Conservation (phyloP, 2,888 invertebrate genomes). For the Sylvicola cinctus region DNA sequence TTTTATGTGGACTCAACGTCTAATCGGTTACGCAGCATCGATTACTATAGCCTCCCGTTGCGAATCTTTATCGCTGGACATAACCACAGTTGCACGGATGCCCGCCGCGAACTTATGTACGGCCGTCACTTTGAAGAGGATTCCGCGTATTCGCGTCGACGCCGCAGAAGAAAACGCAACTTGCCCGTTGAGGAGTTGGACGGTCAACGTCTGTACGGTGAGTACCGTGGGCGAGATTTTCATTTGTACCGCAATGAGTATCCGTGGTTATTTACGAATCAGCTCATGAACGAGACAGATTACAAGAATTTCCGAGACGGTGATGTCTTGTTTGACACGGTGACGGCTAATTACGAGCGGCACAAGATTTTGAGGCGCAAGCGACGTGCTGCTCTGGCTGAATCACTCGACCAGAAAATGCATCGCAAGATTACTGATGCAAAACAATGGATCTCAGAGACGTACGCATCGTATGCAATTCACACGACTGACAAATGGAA, state of each 20-base stretch:
- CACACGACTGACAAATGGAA: conserved; percentile 62
- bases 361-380: conserved; percentile 31
- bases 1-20: conserved; percentile 74
- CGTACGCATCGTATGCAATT: conserved; percentile 71
- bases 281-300: conserved; percentile 7
- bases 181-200: conserved; percentile 11
- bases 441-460: conserved; percentile 70
- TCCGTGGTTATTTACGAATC: conserved; percentile 5
- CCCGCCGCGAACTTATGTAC: conserved; percentile 32
- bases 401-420: conserved; percentile 35
- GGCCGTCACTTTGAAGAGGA: conserved; percentile 32
- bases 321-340: conserved; percentile 33
- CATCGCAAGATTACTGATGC: conserved; percentile 52
- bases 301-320: conserved; percentile 24
- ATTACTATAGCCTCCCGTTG: conserved; percentile 63
- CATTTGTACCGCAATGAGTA: conserved; percentile 6
- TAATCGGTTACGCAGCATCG: conserved; percentile 53
- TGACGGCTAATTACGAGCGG: conserved; percentile 29
- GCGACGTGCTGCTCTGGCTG: conserved; percentile 27
- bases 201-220: conserved; percentile 22
- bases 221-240: conserved; percentile 10
- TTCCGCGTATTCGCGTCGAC: conserved; percentile 33
- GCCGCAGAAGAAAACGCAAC: conserved; percentile 17
- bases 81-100: conserved; percentile 34
- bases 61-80: conserved; percentile 53